A percentile compares a stretch with the other conserved stretches of the same genome.
Conservation (phyloP, 2,113 vertebrate genomes). For the Thryonomys swinderianus region DNA sequence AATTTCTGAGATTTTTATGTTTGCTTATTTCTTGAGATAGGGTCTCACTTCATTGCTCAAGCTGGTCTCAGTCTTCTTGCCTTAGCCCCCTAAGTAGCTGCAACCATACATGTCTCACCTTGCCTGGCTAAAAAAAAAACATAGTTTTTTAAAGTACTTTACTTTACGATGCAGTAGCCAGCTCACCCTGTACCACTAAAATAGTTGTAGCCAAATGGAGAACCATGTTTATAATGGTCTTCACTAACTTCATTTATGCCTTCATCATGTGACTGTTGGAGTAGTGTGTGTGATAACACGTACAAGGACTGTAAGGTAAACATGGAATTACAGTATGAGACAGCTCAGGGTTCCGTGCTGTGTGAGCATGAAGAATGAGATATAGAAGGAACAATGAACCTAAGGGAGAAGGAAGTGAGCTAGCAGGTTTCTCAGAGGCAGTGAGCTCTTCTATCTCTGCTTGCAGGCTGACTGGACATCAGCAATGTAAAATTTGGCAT, state of each 20-base stretch:
- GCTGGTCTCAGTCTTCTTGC: background rate
- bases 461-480: background rate
- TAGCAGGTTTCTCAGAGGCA: background rate
- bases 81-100: background rate
- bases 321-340: background rate
- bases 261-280: background rate
- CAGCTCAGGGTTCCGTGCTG: background rate
- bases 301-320: background rate
- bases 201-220: background rate
- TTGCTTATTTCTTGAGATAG: background rate
- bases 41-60: background rate
- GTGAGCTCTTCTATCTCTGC: background rate
- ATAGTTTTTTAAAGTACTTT: background rate
- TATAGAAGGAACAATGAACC: background rate
- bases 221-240: background rate
- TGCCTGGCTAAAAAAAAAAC: background rate
- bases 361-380: background rate
- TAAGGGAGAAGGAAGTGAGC: background rate
- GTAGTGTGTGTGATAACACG: background rate
- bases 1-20: too few species aligned
- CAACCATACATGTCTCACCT: background rate
- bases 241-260: background rate
- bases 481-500: background rate
- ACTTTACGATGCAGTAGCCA: background rate
- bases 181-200: background rate